These are phyloP conservation scores for Pseudachorutes palmiensis DNA, from an alignment of 1,140 invertebrate species.

Conservation along the genomic window DNA sequence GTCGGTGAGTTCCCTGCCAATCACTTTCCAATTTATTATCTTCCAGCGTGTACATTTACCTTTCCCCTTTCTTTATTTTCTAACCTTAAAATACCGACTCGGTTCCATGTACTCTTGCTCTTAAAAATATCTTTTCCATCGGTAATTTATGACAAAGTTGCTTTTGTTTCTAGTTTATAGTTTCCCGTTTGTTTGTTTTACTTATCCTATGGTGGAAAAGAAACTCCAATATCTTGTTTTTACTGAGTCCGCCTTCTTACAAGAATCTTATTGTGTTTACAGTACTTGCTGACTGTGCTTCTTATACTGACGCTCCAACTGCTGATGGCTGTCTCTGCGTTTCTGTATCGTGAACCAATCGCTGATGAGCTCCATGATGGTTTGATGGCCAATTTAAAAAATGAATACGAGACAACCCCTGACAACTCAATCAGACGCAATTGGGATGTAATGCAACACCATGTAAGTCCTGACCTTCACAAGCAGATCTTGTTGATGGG, in stretches of 20 bases:
- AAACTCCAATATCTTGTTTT: not conserved
- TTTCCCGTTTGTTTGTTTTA: not conserved
- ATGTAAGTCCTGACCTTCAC: conserved; percentile 46
- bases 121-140: not conserved
- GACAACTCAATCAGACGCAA: conserved; percentile 52
- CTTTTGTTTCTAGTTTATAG: not conserved
- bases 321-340: conserved; percentile 63
- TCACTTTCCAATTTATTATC: conserved; percentile 6
- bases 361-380: conserved; percentile 56
- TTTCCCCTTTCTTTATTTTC: no score
- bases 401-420: conserved; percentile 38
- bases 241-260: not conserved
- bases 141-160: not conserved
- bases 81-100: no score
- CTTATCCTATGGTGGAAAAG: not conserved
- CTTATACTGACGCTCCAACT: conserved; percentile 70
- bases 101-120: no score
- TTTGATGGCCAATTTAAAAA: conserved; percentile 44
- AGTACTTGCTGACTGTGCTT: conserved; percentile 78
- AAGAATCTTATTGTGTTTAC: conserved; percentile 41
- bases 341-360: conserved; percentile 64
- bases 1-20: conserved; percentile 28
- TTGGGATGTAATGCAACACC: conserved; percentile 64
- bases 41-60: not conserved
- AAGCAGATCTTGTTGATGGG: not conserved